Evolutionary conservation across 2,888 invertebrate genomes (phyloP).

Genomic region (Caenorhabditis uteleia): DNA sequence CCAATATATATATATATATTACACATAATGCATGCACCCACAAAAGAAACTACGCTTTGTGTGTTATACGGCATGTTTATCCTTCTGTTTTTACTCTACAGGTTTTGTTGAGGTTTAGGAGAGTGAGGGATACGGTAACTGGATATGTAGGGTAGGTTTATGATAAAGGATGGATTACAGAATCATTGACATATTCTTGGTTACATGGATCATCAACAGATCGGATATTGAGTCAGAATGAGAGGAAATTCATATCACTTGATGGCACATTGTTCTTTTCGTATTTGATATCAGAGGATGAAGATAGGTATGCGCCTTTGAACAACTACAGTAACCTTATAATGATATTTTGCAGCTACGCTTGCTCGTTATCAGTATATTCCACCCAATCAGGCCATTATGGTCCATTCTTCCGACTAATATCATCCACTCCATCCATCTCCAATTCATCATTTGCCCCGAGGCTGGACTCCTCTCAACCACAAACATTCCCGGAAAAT

Average conservation of each 20-base stretch:
- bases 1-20: too few relatives aligned
- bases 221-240: conserved; percentile 53
- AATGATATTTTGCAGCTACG: conserved; percentile 57
- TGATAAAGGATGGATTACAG: conserved; percentile 38
- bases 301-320: conserved; percentile 48
- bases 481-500: conserved; percentile 63
- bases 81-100: too few relatives aligned
- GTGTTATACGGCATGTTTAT: too few relatives aligned
- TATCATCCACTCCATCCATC: conserved; percentile 30
- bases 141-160: too few relatives aligned
- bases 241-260: conserved; percentile 63
- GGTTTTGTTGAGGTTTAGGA: too few relatives aligned
- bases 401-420: conserved; percentile 67
- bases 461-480: conserved; percentile 59
- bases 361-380: conserved; percentile 63
- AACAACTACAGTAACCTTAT: background rate
- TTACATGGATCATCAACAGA: conserved; percentile 53
- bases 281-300: conserved; percentile 56
- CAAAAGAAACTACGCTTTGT: too few relatives aligned
- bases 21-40: too few relatives aligned
- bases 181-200: conserved; percentile 66
- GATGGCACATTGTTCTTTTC: conserved; percentile 68
- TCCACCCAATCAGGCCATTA: conserved; percentile 66
- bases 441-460: conserved; percentile 43
- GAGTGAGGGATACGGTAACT: background rate